Evolutionary conservation across 1,140 invertebrate genomes (phyloP).

Genomic region (Callitettix versicolor): DNA sequence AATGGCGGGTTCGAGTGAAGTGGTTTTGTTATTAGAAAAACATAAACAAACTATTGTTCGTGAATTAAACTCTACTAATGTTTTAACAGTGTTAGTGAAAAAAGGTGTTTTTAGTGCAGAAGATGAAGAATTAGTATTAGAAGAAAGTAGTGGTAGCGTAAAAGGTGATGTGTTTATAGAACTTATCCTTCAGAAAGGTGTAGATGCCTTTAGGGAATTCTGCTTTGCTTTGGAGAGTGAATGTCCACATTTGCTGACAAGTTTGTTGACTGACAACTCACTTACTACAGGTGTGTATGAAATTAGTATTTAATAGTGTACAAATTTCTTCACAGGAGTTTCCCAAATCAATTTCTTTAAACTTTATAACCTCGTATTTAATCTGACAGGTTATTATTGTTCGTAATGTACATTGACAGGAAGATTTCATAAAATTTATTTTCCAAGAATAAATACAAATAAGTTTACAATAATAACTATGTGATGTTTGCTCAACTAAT

Average conservation of each 20-base stretch:
- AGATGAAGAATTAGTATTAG: slow-evolving; percentile 30
- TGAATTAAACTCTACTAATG: slow-evolving; percentile 31
- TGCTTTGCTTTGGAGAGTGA: slow-evolving; percentile 42
- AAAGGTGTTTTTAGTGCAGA: slow-evolving; percentile 32
- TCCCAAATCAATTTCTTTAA: no score
- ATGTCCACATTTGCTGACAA: slow-evolving; percentile 40
- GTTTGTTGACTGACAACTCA: slow-evolving; percentile 29
- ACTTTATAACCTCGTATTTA: no score
- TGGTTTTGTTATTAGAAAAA: slow-evolving; percentile 29
- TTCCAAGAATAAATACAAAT: no score
- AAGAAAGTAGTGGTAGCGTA: slow-evolving; percentile 23
- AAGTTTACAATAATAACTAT: no score
- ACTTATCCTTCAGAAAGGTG: slow-evolving; percentile 39
- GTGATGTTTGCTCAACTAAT: no score
- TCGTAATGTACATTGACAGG: no score
- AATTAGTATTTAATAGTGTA: background rate
- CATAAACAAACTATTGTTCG: slow-evolving; percentile 31
- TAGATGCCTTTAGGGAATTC: slow-evolving; percentile 42
- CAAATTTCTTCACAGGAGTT: background rate
- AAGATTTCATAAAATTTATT: no score
- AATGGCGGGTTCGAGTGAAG: slow-evolving; percentile 31
- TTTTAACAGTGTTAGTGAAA: slow-evolving; percentile 31
- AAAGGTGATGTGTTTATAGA: slow-evolving; percentile 36
- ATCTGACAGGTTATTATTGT: no score
- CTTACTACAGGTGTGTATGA: no score